Evolutionary conservation across 2,797 vertebrate species (phyloP), one percentile per base, ranked within the genome.

Genomic region (Artibeus lituratus): DNA sequence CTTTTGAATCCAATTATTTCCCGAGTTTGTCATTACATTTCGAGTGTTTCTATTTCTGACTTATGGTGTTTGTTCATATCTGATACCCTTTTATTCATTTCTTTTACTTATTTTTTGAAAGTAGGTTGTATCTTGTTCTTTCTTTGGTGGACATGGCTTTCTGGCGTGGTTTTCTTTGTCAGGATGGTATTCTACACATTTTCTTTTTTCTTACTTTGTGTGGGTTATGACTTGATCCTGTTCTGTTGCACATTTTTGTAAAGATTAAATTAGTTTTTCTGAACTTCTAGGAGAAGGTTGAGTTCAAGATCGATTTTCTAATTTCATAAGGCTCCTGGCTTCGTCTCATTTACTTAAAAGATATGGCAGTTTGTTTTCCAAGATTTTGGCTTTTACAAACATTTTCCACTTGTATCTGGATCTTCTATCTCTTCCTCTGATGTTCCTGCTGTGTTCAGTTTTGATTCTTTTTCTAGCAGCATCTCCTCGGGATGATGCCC

Each of bases 181-280:
- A 77, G 82, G n/a, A 82, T 21, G n/a, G 39, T 44, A n/a, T 69
- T 80, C 19, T 10, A 10, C 7, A n/a, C 6, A 86, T 59, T 70
- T n/a, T 92, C 16, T 47, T 47, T 78, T 77, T 84, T 85, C 59
- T 86, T 49, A 62, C 39, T 89, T 62, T 65, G 70, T 35, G 3
- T 49, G 53, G 70, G 53, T 65, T 57, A 44, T 37, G 67, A 93
- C 67, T 59, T 51, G 37, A 62, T 72, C 16, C 32, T 87, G 86
- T 57, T 16, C 83, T 53, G 57, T 37, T 77, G 55, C 47, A 86
- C n/a, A 55, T 44, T 81, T 94, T 74, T 87, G 22, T 70, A 86
- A 90, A 92, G 92, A 59, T 62, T 32, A 92, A 73, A 95, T 92
- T 93, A 92, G 65, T 94, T 86, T 95, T 95, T 83, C 53, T 96